Conservation (phyloP, 2,113 vertebrate genomes). For the Natator depressus region DNA sequence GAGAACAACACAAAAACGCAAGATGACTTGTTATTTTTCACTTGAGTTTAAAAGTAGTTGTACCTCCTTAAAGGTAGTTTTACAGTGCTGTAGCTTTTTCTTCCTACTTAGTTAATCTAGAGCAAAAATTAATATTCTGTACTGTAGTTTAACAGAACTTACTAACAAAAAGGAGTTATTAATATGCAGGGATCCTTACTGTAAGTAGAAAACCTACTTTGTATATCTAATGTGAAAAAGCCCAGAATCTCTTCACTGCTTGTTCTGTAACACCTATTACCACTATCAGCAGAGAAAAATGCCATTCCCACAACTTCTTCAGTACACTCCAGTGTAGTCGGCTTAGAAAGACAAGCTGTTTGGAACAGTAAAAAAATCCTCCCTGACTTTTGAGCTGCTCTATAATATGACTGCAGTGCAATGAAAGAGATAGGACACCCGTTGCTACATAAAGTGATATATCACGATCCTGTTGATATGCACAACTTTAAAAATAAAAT, state of each 20-base stretch:
- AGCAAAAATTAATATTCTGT: not conserved
- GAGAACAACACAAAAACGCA: slow-evolving; percentile 30
- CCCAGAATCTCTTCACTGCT: not conserved
- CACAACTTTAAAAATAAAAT: not conserved
- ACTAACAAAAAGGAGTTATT: not conserved
- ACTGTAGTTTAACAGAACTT: not conserved
- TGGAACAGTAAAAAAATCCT: fast-evolving
- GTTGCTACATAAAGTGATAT: not conserved
- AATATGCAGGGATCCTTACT: not conserved
- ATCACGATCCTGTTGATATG: not conserved
- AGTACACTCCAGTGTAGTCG: fast-evolving
- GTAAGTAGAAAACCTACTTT: not conserved
- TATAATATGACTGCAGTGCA: fast-evolving
- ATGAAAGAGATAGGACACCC: not conserved
- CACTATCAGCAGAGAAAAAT: not conserved
- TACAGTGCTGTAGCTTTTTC: not conserved
- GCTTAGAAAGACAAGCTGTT: not conserved
- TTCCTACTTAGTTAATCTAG: not conserved
- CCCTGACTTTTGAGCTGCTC: fast-evolving
- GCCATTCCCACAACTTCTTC: not conserved
- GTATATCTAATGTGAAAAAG: not conserved
- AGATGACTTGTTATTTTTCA: slow-evolving; percentile 73
- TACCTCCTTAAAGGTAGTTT: not conserved
- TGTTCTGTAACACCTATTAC: fast-evolving
- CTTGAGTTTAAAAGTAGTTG: not conserved